Evolutionary conservation across 2,113 vertebrate species (phyloP), one percentile per base, ranked within the genome.

Genomic region (Coracopsis vasa): DNA sequence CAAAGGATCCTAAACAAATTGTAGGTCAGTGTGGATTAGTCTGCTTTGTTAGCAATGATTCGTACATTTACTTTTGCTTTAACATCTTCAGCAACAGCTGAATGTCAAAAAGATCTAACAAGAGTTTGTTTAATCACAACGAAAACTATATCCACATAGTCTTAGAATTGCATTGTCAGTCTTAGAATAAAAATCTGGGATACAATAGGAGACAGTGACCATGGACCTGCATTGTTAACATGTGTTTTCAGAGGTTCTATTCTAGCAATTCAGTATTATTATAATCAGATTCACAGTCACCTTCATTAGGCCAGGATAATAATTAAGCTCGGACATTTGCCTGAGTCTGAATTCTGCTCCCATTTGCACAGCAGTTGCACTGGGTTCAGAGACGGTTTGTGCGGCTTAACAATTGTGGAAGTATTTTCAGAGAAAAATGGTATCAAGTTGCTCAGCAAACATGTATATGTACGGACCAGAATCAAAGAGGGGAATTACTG

Each of bases 81-180:
- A 98, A 99, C 98, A 98, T 99, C 98, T 99, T 99, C 97, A 98
- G 98, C 98, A 98, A 97, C 98, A 98, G 98, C 98, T 98, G 98
- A 99, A 97, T 80, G 96, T 97, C 97, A 97, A 95, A 92, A 97
- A 87, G 94, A 96, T 97, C 92, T 75, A 93, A 80, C 91, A 96
- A 97, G 93, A 82, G 92, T 91, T 96, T 95, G 89, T 96, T 94
- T 97, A 96, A 88, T 92, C 92, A 86, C 94, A 94, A 86, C 45
- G 5, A 92, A 96, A 97, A 90, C 86, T 95, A 83, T 92, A 86
- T 70, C 62, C 79, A 64, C 64, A 54, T 74, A 58, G 86, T 71
- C 81, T 80, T 56, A 93, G 81, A 79, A 81, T 51, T 58, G 47
- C 69, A 85, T 94, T 95, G 80, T 72, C 62, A 70, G 61, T 9